Percentiles rank a stretch among this genome's conserved stretches.
Conservation (phyloP, 2,113 vertebrate genomes). For the Galemys pyrenaicus region DNA sequence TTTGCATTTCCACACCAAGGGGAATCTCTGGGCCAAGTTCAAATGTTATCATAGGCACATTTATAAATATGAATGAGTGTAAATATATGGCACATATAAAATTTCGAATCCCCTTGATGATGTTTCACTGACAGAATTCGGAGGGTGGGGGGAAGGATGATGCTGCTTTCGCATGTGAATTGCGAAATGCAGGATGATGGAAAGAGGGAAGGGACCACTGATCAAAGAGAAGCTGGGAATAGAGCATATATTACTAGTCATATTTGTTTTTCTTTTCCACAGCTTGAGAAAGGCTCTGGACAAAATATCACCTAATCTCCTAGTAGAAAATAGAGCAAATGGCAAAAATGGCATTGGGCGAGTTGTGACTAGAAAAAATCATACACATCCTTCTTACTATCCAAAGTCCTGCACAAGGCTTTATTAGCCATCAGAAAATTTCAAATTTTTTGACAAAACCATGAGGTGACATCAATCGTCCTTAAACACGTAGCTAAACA, state of each 20-base stretch:
- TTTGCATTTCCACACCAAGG: conserved; percentile 76
- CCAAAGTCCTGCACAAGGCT: conserved; percentile 19
- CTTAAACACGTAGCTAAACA: conserved; percentile 75
- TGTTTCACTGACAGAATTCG: not conserved
- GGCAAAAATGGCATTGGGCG: not conserved
- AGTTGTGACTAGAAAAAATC: not conserved
- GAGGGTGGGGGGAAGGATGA: not conserved
- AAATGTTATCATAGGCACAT: conserved; percentile 56
- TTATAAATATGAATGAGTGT: conserved; percentile 47
- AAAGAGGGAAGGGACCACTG: conserved; percentile 74
- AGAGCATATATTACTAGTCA: conserved; percentile 73
- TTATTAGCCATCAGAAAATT: conserved; percentile 70
- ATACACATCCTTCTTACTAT: conserved; percentile 55
- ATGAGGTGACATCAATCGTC: conserved; percentile 56
- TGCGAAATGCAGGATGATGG: conserved; percentile 66
- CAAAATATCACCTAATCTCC: conserved; percentile 48
- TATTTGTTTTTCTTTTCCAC: conserved; percentile 25
- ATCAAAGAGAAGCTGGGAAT: conserved; percentile 76
- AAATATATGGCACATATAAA: conserved; percentile 1
- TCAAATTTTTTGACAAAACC: conserved; percentile 68
- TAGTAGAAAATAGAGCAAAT: conserved; percentile 34
- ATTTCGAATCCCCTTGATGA: conserved; percentile 7
- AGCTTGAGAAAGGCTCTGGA: conserved; percentile 56
- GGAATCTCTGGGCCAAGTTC: conserved; percentile 55
- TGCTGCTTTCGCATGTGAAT: conserved; percentile 52